Evolutionary conservation across 2,113 vertebrate genomes (phyloP), one percentile per base, ranked within the genome.

Genomic region (Accipiter virgatus): DNA sequence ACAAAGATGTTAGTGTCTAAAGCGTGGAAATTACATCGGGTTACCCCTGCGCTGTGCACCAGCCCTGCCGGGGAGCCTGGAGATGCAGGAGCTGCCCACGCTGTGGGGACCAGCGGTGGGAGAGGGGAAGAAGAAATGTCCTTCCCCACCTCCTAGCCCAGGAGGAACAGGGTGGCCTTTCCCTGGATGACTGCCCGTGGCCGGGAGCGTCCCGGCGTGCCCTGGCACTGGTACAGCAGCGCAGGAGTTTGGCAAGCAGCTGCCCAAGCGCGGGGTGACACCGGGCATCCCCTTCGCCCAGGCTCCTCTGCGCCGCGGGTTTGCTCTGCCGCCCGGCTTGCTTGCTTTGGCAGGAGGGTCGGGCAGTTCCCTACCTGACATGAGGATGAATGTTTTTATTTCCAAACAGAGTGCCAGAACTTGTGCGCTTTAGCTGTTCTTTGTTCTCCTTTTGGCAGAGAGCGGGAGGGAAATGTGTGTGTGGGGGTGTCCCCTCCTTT

Each of bases 341-440:
- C 92, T 95, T 90, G 72, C 81, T 91, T 96, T 97, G 95, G 95
- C 95, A 95, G 32, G 27, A 45, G 58, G 59, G 67, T 36, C 5
- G 1, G 81, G 91, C 96, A 97, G 86, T 90, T 95, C 93, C 95
- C 92, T 95, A 96, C 91, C 94, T 97, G 97, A 94, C 95, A 96
- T 91, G 82, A 96, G 90, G 90, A 96, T 94, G 94, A 94, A 97
- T 91, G 86, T 91, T 96, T 95, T 95, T 94, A 65, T 97, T 93
- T 90, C 93, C 90, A 97, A 47, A 38, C 17, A 18, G 62, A 94
- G 74, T 77, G 86, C 88, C 96, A 95, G 94, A 95, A 96, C 83
- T 90, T 86, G 78, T 93, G 92, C 10, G 48, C 71, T 97, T 92
- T 74, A 96, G 94, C 88, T 95, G 94, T 73, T 92, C 92, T 96